Base-by-base conservation (phyloP, 2,888 invertebrate genomes). In the Scotopteryx bipunctaria region DNA sequence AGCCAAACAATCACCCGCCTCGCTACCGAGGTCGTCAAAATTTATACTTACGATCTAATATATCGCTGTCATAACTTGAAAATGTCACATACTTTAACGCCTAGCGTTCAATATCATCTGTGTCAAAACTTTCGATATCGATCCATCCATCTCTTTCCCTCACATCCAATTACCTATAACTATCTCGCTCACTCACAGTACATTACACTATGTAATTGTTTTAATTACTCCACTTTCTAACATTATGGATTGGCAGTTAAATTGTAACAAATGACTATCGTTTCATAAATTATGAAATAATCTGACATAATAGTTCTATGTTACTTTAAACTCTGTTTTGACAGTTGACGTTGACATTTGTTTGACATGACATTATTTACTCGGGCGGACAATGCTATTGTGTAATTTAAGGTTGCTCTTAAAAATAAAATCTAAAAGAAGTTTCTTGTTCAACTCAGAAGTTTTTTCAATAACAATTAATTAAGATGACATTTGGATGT, bases 61-160 rank as follows among this genome's bases (percentile, higher is more conserved):
- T n/a, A n/a, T 27, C 27, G 11, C 27, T 27, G 9, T 27, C 27
- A 27, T 27, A 27, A 27, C 6, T 9, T 16, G 9, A 9, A 25
- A 55, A 63, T 67, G 23, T 71, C 78, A 76, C 66, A 21, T 3
- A 3, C 1, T 69, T 9, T 81, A 76, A 27, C 1, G 16, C 23
- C 47, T 78, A 79, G 74, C 78, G 75, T 73, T 57, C 57, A 49
- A 66, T 72, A 77, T 78, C 76, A 73, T 74, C 69, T 71, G 67
- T 61, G 69, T 75, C 69, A 71, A 69, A 77, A 79, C 84, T 84
- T 84, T 85, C 83, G 71, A 80, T 82, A 77, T 79, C 80, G 69
- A 81, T 79, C 70, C 70, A 72, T 79, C 64, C 14, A 19, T 50
- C 47, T 55, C 54, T 6, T 11, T 59, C 37, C 14, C 23, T 43